Base-by-base conservation (phyloP, 92 coral and sea anemone genomes). In the Galaxea fascicularis region DNA sequence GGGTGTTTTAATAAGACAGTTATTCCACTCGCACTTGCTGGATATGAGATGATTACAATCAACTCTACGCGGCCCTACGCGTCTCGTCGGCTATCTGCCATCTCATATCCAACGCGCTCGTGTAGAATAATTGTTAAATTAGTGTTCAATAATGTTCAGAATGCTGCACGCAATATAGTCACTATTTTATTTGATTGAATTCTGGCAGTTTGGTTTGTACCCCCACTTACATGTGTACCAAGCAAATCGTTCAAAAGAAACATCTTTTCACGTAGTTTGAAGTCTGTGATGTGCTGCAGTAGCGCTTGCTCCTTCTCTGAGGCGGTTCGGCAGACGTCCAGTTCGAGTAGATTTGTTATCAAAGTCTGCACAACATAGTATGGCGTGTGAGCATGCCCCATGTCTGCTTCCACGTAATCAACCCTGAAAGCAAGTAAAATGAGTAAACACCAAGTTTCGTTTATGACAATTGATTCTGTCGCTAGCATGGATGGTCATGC, bases 351-450 rank as follows among this genome's bases (percentile, higher is more conserved):
- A 31, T 92, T 95, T 62, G 93, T 89, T 64, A 97, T 90, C 28
- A 97, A 89, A 76, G 86, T 93, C 90, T 97, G 94, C 5, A 97
- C 99, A 29, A 97, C 90, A 82, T 97, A 82, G 66, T 91, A 97
- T 20, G 99, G 99, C 25, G 98, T 97, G 82, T 97, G 98, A 78
- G 98, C 98, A 89, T 94, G 99, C 79, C 98, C 89, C 99, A 97
- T 95, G 39, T 97, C 99, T 15, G 99, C 99, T 26, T 97, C 99
- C 29, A 97, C 98, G 78, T 91, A 97, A 72, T 97, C 98, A 58
- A 97, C 96, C 60, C 99, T 97, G 85, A 25, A 22, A 56, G 21
- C 8, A 17, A 22, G 64, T 10, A 41, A 78, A n/a, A 44, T 1
- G 20, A 14, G 17, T 0, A 49, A 18, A 31, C 4, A 17, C 4